Evolutionary conservation across 2,797 vertebrate species (phyloP).

Genomic region (Trichosurus vulpecula): DNA sequence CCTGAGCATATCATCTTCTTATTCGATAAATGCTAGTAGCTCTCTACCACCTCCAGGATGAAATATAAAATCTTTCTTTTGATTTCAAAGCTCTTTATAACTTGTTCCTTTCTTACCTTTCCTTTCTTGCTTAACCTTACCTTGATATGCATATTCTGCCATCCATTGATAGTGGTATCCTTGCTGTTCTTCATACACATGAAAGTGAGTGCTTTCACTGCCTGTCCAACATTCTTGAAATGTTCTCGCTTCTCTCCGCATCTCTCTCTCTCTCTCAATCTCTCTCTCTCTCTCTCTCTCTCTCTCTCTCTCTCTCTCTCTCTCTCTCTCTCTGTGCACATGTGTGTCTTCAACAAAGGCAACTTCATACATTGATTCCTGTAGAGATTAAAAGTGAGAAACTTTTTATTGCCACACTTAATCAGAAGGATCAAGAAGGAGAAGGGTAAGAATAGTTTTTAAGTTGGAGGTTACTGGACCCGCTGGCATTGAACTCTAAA

Average conservation of each 20-base stretch:
- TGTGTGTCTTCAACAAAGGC: no score
- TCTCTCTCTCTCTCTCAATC: no score
- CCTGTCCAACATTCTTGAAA: background rate
- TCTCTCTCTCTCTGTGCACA: background rate
- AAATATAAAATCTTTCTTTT: background rate
- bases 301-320: background rate
- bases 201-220: background rate
- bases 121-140: background rate
- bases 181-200: background rate
- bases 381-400: background rate
- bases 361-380: background rate
- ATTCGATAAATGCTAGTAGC: background rate
- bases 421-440: background rate
- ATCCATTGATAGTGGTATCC: background rate
- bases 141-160: background rate
- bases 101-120: background rate
- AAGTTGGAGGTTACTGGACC: background rate
- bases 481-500: background rate
- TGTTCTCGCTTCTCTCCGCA: background rate
- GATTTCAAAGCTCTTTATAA: background rate
- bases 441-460: background rate
- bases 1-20: background rate
- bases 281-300: background rate
- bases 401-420: background rate
- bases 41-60: background rate